Evolutionary conservation across 2,797 vertebrate species (phyloP).

Genomic region (Lateolabrax maculatus): DNA sequence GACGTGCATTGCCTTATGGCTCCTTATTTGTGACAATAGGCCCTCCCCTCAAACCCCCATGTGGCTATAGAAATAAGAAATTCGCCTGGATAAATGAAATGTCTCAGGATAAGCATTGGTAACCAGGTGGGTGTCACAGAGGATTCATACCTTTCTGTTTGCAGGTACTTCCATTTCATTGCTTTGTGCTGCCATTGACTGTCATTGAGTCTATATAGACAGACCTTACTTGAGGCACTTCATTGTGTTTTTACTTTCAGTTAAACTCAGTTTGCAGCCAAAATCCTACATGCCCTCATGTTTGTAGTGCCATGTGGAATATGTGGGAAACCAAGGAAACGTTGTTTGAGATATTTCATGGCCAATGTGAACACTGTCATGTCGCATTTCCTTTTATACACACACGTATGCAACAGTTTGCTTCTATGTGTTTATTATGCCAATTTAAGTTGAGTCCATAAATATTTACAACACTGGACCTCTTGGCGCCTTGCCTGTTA

Average conservation of each 20-base stretch:
- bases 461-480: conserved; percentile 28
- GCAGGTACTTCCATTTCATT: conserved; percentile 15
- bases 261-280: conserved; percentile 2
- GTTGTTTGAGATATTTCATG: neutral
- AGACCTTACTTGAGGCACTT: neutral
- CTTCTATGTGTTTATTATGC: neutral
- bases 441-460: conserved; percentile 1
- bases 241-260: conserved; percentile 1
- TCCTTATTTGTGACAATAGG: neutral
- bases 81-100: conserved; percentile 10
- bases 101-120: conserved; percentile 36
- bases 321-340: conserved; percentile 4
- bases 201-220: neutral
- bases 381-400: neutral
- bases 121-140: conserved; percentile 22
- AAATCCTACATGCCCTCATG: conserved; percentile 19
- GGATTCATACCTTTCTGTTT: neutral
- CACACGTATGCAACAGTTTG: neutral
- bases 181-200: conserved; percentile 25
- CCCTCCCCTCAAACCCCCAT: conserved; percentile 1
- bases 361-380: neutral
- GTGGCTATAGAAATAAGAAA: conserved; percentile 27
- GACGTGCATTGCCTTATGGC: conserved; percentile 16
- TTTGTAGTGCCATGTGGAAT: conserved; percentile 28
- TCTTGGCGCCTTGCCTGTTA: conserved; percentile 16